Conservation (phyloP, 2,888 invertebrate genomes). For the Leucoptera coffeella region DNA sequence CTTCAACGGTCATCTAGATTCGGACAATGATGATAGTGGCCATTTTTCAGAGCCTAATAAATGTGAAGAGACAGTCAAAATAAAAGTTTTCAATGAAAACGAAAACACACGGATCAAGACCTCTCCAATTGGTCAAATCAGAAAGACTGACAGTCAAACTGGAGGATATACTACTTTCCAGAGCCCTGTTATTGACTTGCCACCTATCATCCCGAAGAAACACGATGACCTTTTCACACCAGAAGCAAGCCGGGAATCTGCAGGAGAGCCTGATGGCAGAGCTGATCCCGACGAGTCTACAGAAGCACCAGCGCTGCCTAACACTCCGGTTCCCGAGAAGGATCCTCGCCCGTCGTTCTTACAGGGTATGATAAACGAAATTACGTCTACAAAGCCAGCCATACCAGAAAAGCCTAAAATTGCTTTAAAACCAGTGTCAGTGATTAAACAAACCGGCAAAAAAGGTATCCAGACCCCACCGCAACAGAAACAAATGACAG, state of each 20-base stretch:
- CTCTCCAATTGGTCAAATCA: constrained; percentile 32
- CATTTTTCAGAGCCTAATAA: constrained; percentile 43
- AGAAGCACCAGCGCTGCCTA: constrained; percentile 65
- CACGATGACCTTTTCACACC: constrained; percentile 31
- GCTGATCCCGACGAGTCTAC: constrained; percentile 71
- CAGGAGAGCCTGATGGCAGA: constrained; percentile 82
- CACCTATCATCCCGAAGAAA: constrained; percentile 35
- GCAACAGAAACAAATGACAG: constrained; percentile 46
- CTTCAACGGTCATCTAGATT: constrained; percentile 48
- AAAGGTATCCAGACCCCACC: constrained; percentile 21
- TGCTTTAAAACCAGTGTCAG: constrained; percentile 46
- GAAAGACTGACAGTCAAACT: constrained; percentile 38
- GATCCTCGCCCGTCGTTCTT: constrained; percentile 64
- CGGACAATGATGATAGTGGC: constrained; percentile 53
- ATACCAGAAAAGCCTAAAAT: constrained; percentile 67
- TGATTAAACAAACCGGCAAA: constrained; percentile 39
- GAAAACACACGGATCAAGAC: constrained; percentile 34
- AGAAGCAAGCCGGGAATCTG: constrained; percentile 68
- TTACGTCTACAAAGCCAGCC: constrained; percentile 49
- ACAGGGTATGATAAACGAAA: constrained; percentile 56
- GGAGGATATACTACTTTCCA: constrained; percentile 44
- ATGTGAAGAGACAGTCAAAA: constrained; percentile 44
- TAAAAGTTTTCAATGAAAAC: constrained; percentile 38
- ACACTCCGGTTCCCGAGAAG: constrained; percentile 59
- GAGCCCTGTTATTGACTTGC: constrained; percentile 41